phyloP scores from a whole-genome alignment of 2,797 vertebrate genomes.

The Knipowitschia caucasica region DNA sequence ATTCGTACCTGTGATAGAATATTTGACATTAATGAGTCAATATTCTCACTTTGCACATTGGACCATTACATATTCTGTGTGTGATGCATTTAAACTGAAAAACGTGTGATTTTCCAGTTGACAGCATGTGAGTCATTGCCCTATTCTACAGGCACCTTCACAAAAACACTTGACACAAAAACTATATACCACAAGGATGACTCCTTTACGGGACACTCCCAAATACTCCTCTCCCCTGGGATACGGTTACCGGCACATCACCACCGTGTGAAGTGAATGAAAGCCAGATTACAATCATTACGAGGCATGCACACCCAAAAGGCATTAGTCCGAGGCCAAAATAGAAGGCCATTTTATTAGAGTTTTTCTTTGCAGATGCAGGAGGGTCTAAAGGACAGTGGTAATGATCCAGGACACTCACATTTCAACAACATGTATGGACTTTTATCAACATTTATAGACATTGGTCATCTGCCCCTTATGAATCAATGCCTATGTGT shows the following conservation, averaged over 20 bases:
- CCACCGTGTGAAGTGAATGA: slow-evolving; percentile 51
- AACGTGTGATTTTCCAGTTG: slow-evolving; percentile 22
- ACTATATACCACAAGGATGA: slow-evolving; percentile 30
- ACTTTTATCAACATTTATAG: too few species aligned
- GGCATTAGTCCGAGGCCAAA: not conserved
- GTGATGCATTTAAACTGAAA: slow-evolving; percentile 13
- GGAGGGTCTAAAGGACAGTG: too few species aligned
- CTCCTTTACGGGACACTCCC: slow-evolving; percentile 41
- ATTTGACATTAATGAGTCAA: not conserved
- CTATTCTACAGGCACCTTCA: slow-evolving; percentile 36
- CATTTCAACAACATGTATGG: too few species aligned
- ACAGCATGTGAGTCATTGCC: slow-evolving; percentile 36
- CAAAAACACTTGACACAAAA: slow-evolving; percentile 16
- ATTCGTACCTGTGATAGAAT: too few species aligned
- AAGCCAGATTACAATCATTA: slow-evolving; percentile 51
- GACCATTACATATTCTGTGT: not conserved
- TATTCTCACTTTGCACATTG: not conserved
- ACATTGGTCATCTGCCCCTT: too few species aligned
- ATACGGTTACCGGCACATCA: slow-evolving; percentile 44
- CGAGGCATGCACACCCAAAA: slow-evolving; percentile 14
- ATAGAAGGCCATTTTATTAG: not conserved
- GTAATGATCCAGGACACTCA: too few species aligned
- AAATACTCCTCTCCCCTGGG: slow-evolving; percentile 16
- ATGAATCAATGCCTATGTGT: too few species aligned
- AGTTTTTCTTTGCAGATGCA: too few species aligned